phyloP scores from a whole-genome alignment of 37 sponge, comb jelly and placozoan species.

The Spongia lamella region DNA sequence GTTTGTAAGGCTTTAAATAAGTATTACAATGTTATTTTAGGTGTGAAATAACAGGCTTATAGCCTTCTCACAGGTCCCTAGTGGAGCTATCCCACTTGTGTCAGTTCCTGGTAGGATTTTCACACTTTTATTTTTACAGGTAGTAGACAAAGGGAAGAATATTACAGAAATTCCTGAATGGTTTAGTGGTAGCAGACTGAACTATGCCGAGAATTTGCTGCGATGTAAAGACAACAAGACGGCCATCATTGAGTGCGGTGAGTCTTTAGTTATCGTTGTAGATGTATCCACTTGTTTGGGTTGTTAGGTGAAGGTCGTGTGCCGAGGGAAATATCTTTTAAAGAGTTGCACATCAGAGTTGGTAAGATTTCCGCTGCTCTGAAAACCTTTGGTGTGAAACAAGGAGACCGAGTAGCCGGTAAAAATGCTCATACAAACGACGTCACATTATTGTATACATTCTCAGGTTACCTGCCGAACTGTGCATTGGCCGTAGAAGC shows the following conservation, averaged over 20 bases:
- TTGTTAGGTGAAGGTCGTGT: slow-evolving; percentile 90
- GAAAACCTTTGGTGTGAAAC: slow-evolving; percentile 62
- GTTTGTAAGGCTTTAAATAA: slow-evolving; percentile 1
- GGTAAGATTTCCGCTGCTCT: slow-evolving; percentile 78
- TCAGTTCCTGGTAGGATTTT: too few species aligned
- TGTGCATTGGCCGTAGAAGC: slow-evolving; percentile 88
- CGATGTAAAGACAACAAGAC: slow-evolving; percentile 56
- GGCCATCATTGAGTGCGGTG: slow-evolving; percentile 81
- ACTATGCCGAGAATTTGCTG: slow-evolving; percentile 97
- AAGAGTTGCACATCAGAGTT: slow-evolving; percentile 68
- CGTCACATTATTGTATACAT: too few species aligned
- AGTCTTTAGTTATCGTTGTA: too few species aligned
- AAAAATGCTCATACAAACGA: too few species aligned
- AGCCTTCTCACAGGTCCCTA: background rate
- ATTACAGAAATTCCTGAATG: slow-evolving; percentile 92
- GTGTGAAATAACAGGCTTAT: background rate
- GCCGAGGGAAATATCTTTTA: slow-evolving; percentile 55
- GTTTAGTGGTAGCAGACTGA: slow-evolving; percentile 91
- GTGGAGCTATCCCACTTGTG: too few species aligned
- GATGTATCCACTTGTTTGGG: too few species aligned
- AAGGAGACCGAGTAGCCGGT: slow-evolving; percentile 91
- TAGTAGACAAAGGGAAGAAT: slow-evolving; percentile 78
- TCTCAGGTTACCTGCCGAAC: slow-evolving; percentile 94
- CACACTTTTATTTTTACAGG: slow-evolving; percentile 51
- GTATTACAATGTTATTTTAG: background rate